phyloP scores from a whole-genome alignment of 2,888 invertebrate species.

The Chloromyia formosa region DNA sequence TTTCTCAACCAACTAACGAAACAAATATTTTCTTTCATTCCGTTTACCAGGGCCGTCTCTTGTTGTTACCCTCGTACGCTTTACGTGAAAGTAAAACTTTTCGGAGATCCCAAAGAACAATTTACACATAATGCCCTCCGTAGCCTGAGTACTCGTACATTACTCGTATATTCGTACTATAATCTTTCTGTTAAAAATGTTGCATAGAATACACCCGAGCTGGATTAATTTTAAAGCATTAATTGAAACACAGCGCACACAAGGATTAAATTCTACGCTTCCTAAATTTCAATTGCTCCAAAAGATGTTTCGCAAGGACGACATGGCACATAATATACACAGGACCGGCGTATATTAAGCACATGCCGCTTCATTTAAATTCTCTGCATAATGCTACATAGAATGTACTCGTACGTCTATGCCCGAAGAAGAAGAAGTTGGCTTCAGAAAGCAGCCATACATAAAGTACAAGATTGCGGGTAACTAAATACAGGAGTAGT shows the following conservation, averaged over 20 bases:
- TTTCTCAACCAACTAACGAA: too few species aligned
- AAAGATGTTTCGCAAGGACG: not conserved
- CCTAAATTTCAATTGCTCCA: not conserved
- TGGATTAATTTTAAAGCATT: slow-evolving; percentile 3
- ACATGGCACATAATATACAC: not conserved
- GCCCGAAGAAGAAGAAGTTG: not conserved
- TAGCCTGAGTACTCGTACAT: too few species aligned
- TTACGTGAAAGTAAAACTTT: too few species aligned
- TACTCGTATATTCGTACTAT: too few species aligned
- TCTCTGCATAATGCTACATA: slow-evolving; percentile 19
- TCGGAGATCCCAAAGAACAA: too few species aligned
- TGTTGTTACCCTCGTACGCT: too few species aligned
- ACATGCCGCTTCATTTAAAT: slow-evolving; percentile 18
- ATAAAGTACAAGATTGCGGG: slow-evolving; percentile 20
- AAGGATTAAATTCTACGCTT: slow-evolving; percentile 3
- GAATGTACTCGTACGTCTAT: not conserved
- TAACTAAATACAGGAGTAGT: not conserved
- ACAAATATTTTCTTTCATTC: too few species aligned
- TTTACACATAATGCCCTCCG: too few species aligned
- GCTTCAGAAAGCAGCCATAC: not conserved
- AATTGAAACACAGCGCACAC: slow-evolving; percentile 1
- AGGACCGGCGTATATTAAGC: slow-evolving; percentile 2
- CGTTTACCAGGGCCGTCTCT: too few species aligned
- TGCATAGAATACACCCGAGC: not conserved
- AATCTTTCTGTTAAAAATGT: too few species aligned